A percentile compares a stretch with the other conserved stretches of the same genome.
These are phyloP conservation scores for Paradisaea rubra DNA, from an alignment of 2,113 vertebrate species.

Conservation along the genomic window DNA sequence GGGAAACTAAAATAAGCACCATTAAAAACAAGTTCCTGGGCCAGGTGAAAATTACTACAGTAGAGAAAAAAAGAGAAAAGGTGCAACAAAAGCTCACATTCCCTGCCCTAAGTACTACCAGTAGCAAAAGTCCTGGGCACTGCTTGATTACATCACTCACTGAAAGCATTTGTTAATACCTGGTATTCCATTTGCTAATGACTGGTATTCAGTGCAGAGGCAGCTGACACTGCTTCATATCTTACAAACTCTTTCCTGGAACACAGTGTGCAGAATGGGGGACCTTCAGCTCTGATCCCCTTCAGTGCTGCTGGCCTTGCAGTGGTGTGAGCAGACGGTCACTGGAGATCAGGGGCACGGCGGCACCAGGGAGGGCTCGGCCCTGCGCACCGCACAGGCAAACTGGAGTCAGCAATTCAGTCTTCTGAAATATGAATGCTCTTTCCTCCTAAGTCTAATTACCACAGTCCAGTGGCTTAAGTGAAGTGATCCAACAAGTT, in stretches of 20 bases:
- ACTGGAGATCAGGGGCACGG: not conserved
- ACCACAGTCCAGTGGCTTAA: not conserved
- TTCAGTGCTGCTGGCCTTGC: not conserved
- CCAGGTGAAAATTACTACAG: not conserved
- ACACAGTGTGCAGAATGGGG: rapidly evolving
- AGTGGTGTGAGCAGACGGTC: not conserved
- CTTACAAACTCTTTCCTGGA: not conserved
- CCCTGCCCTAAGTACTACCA: not conserved
- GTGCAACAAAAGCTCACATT: not conserved
- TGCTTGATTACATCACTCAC: not conserved
- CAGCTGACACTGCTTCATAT: not conserved
- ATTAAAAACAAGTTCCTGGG: not conserved
- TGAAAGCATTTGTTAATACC: not conserved
- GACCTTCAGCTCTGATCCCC: not conserved
- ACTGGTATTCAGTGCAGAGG: not conserved
- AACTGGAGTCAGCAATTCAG: not conserved
- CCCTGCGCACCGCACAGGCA: not conserved
- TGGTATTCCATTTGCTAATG: not conserved
- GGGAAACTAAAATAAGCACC: not conserved
- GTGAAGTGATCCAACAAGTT: not conserved
- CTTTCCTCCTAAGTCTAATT: not conserved
- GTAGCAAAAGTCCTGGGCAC: not conserved
- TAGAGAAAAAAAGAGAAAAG: not conserved
- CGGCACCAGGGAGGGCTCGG: not conserved
- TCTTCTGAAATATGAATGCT: not conserved